Percentiles rank a stretch among this genome's conserved stretches.
Conservation (phyloP, 2,888 invertebrate genomes). For the Spicauda simplicius region DNA sequence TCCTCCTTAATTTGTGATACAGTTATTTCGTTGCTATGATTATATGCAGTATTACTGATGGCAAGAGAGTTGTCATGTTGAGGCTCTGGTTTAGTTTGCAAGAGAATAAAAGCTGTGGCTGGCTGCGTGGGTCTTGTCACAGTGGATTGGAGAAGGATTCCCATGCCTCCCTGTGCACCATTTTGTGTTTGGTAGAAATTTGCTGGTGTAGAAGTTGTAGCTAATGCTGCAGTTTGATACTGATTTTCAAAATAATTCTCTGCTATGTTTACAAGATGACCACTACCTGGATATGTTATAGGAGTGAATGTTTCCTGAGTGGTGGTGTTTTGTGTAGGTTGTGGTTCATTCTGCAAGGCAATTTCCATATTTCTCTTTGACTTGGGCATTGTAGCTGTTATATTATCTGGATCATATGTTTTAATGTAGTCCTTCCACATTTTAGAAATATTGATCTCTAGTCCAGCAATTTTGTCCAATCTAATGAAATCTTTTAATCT, state of each 20-base stretch:
- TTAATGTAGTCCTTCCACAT: slow-evolving; percentile 86
- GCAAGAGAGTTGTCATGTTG: slow-evolving; percentile 62
- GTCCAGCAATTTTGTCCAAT: slow-evolving; percentile 81
- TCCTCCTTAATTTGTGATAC: slow-evolving; percentile 50
- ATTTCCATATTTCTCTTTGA: slow-evolving; percentile 72
- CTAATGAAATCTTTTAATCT: slow-evolving; percentile 81
- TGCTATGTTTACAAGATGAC: slow-evolving; percentile 77
- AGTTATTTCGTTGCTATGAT: slow-evolving; percentile 49
- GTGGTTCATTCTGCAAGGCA: slow-evolving; percentile 54
- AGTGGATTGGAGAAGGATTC: slow-evolving; percentile 72
- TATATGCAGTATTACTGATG: slow-evolving; percentile 59
- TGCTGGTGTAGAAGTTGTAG: slow-evolving; percentile 61
- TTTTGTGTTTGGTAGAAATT: slow-evolving; percentile 78
- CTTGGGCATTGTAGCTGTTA: slow-evolving; percentile 77
- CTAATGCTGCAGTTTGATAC: slow-evolving; percentile 66
- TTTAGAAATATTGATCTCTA: slow-evolving; percentile 84
- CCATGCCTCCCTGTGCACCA: slow-evolving; percentile 70
- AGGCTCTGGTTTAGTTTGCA: slow-evolving; percentile 75
- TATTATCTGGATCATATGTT: slow-evolving; percentile 81
- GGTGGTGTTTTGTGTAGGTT: slow-evolving; percentile 49
- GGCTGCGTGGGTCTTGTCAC: slow-evolving; percentile 68
- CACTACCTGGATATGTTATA: slow-evolving; percentile 74
- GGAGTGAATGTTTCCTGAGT: slow-evolving; percentile 67
- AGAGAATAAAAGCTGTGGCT: slow-evolving; percentile 72
- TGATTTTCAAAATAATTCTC: slow-evolving; percentile 82